Conservation (phyloP, 2,888 invertebrate genomes). For the Anoncus sp. region DNA sequence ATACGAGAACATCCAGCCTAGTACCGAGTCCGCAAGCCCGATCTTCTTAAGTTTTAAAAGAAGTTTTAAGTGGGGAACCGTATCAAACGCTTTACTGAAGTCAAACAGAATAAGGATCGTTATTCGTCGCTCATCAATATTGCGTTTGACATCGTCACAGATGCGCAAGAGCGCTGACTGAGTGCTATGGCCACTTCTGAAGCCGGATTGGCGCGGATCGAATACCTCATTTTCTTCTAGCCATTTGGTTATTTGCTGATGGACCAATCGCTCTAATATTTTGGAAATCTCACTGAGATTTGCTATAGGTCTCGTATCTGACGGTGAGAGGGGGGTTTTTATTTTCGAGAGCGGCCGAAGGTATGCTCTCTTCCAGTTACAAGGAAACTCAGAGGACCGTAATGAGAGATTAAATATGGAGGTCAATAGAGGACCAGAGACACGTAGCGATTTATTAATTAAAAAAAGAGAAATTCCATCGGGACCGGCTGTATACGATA, state of each 20-base stretch:
- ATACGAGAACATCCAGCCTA: conserved; percentile 4
- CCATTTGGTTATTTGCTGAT: background rate
- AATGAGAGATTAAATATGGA: background rate
- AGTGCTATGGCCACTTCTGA: background rate
- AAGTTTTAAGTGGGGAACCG: background rate
- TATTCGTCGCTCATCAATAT: background rate
- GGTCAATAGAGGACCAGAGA: background rate
- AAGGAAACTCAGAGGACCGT: background rate
- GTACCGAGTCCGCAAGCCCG: background rate
- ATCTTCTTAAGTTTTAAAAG: background rate
- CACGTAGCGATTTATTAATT: background rate
- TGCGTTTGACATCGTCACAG: background rate
- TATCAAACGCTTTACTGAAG: conserved; percentile 11
- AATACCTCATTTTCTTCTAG: background rate
- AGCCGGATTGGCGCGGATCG: background rate
- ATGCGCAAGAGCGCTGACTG: background rate
- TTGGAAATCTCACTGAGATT: conserved; percentile 36
- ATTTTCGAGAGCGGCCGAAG: conserved; percentile 11
- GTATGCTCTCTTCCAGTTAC: background rate
- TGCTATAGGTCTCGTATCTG: conserved; percentile 47
- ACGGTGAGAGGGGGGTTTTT: background rate
- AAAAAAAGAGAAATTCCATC: background rate
- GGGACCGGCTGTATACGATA: background rate
- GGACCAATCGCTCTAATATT: conserved; percentile 24
- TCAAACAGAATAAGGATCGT: background rate